These are phyloP conservation scores for Leptobrachium leishanense DNA, from an alignment of 2,113 vertebrate species.

Conservation along the genomic window DNA sequence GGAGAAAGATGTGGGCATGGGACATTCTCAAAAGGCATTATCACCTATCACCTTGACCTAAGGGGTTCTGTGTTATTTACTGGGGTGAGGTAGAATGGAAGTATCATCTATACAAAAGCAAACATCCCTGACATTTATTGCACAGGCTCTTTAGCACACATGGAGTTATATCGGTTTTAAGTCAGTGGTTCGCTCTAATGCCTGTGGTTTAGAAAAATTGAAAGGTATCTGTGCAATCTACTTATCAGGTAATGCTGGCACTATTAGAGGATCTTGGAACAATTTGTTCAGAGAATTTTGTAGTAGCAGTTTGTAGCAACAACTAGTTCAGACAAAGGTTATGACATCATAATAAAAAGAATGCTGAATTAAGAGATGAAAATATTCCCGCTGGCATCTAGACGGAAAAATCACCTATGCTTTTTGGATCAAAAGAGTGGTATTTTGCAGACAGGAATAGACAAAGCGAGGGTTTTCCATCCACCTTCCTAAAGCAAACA, in stretches of 20 bases:
- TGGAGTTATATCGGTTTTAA: not conserved
- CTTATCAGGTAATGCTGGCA: not conserved
- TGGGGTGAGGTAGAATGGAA: too few species aligned
- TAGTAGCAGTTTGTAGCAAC: conserved; percentile 17
- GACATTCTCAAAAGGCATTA: too few species aligned
- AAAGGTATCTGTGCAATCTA: not conserved
- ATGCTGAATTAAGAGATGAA: conserved; percentile 13
- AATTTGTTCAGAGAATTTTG: conserved; percentile 15
- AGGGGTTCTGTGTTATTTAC: too few species aligned
- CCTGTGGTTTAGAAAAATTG: not conserved
- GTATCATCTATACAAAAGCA: too few species aligned
- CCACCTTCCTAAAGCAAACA: conserved; percentile 25
- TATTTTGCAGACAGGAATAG: conserved; percentile 26
- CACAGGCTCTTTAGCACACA: not conserved
- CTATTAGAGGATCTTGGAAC: conserved; percentile 10
- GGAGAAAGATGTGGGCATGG: too few species aligned
- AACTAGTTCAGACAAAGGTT: conserved; percentile 33
- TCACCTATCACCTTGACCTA: too few species aligned
- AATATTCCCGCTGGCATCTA: not conserved
- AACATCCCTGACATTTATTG: not conserved
- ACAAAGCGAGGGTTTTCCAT: conserved; percentile 22
- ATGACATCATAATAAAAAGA: conserved; percentile 27
- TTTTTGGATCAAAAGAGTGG: conserved; percentile 11
- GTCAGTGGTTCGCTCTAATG: not conserved
- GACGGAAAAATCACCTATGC: conserved; percentile 10